Conservation (phyloP, 2,888 invertebrate genomes). For the Galerucella calmariensis region DNA sequence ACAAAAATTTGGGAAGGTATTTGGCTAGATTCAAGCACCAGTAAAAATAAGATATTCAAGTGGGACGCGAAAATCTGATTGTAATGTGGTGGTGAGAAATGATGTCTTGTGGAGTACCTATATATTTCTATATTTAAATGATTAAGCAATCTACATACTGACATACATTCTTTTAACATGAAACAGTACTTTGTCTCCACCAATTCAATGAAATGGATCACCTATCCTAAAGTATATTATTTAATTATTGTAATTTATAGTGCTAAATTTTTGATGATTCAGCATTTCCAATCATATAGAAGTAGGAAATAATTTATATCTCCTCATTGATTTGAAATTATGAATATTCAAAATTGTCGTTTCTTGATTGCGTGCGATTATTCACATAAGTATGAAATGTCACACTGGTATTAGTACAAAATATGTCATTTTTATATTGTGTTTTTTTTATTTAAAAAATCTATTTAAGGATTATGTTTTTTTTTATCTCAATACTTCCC, state of each 20-base stretch:
- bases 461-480: slow-evolving; percentile 21
- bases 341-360: too few relatives aligned
- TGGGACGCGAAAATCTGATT: too few relatives aligned
- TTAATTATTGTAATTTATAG: too few relatives aligned
- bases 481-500: slow-evolving; percentile 46
- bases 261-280: too few relatives aligned
- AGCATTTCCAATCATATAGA: neutral
- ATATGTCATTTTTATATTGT: slow-evolving; percentile 52
- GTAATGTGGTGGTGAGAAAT: too few relatives aligned
- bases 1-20: too few relatives aligned
- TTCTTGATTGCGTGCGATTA: neutral
- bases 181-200: slow-evolving; percentile 4
- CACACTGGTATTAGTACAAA: slow-evolving; percentile 58
- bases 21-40: too few relatives aligned
- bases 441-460: slow-evolving; percentile 31
- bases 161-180: neutral
- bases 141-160: neutral
- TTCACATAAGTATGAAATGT: slow-evolving; percentile 47
- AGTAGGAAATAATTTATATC: slow-evolving; percentile 18
- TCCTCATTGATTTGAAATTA: too few relatives aligned
- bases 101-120: neutral
- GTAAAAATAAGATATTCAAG: too few relatives aligned
- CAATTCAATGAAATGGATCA: slow-evolving; percentile 38
- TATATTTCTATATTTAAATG: neutral
- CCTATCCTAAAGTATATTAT: too few relatives aligned